A percentile compares a stretch with the other conserved stretches of the same genome.
Conservation (phyloP, 2,888 invertebrate species). For the Ectobius pallidus region DNA sequence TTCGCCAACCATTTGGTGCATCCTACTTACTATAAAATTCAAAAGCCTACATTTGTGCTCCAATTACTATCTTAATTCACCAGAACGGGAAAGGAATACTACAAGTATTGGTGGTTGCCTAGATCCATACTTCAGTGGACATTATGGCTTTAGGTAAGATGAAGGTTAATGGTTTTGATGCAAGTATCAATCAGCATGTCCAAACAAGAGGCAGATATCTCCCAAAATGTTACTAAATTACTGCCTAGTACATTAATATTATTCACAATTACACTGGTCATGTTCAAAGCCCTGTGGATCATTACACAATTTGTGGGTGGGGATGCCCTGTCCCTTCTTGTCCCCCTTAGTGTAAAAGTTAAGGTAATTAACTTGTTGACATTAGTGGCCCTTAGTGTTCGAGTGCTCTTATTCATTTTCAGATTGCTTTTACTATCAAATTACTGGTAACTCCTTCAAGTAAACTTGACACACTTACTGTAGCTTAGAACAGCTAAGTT, state of each 20-base stretch:
- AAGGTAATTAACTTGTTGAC: too few species aligned
- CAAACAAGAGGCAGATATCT: background rate
- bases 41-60: slow-evolving; percentile 12
- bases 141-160: slow-evolving; percentile 29
- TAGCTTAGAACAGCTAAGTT: too few species aligned
- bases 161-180: background rate
- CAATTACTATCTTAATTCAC: background rate
- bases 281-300: background rate
- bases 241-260: background rate
- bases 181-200: background rate
- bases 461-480: too few species aligned
- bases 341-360: too few species aligned
- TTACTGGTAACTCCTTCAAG: too few species aligned
- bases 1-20: background rate
- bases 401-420: too few species aligned
- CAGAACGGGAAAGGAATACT: background rate
- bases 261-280: background rate
- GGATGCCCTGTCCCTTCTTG: background rate
- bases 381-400: too few species aligned
- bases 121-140: background rate
- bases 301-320: background rate
- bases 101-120: background rate
- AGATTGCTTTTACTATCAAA: too few species aligned
- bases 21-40: background rate
- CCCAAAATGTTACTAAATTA: background rate